Evolutionary conservation across 2,797 vertebrate species (phyloP).

Genomic region (Philypnodon macrostomus): DNA sequence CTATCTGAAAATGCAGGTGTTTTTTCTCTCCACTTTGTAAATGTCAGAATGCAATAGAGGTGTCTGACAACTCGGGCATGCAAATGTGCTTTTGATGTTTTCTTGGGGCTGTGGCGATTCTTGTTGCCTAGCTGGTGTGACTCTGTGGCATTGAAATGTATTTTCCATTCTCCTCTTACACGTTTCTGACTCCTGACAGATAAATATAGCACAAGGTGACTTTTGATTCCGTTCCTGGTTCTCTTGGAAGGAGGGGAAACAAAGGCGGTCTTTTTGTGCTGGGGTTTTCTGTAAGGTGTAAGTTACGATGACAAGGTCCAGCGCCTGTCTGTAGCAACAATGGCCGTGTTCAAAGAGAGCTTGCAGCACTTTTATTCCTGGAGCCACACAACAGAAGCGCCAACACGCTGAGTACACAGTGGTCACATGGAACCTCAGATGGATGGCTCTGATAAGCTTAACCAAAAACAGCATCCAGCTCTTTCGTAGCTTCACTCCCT

Average conservation of each 20-base stretch:
- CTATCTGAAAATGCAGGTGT: constrained; percentile 65
- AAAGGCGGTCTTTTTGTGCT: constrained; percentile 49
- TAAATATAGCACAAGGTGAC: constrained; percentile 77
- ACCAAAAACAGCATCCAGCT: constrained; percentile 63
- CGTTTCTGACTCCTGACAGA: constrained; percentile 51
- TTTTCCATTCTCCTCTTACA: constrained; percentile 48
- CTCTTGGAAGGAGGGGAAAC: constrained; percentile 41
- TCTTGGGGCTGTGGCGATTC: constrained; percentile 47
- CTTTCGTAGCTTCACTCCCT: constrained; percentile 34
- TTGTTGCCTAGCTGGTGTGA: constrained; percentile 53
- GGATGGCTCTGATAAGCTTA: constrained; percentile 76
- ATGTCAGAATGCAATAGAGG: constrained; percentile 73
- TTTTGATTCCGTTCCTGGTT: constrained; percentile 56
- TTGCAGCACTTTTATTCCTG: constrained; percentile 57
- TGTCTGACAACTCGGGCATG: constrained; percentile 70
- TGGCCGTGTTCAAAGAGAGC: constrained; percentile 47
- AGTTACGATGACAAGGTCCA: constrained; percentile 65
- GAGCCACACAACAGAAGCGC: constrained; percentile 57
- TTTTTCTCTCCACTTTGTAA: constrained; percentile 67
- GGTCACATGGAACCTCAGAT: constrained; percentile 75
- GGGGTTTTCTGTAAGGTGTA: constrained; percentile 46
- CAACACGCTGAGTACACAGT: constrained; percentile 65
- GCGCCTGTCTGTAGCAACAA: constrained; percentile 46
- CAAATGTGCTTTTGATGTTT: constrained; percentile 72
- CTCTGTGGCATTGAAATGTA: constrained; percentile 63